Conservation (phyloP, 2,888 invertebrate species). For the Elgonia sp. region DNA sequence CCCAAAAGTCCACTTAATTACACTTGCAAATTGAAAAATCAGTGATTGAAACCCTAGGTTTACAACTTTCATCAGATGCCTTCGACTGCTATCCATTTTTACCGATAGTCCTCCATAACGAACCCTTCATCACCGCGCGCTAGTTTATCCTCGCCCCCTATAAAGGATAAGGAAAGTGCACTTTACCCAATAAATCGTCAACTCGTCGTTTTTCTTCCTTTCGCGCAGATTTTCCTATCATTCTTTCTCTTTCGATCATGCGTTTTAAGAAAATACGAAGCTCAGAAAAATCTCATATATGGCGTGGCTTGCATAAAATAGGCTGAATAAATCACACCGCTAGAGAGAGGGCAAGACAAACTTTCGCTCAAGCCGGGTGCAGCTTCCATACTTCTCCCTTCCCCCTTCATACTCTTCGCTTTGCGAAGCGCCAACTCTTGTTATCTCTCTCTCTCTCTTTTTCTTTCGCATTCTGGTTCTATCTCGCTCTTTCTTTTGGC, state of each 20-base stretch:
- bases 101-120: slow-evolving; percentile 63
- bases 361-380: slow-evolving; percentile 81
- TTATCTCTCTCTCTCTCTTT: slow-evolving; percentile 15
- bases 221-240: slow-evolving; percentile 74
- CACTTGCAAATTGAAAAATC: slow-evolving; percentile 60
- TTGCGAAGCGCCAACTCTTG: slow-evolving; percentile 68
- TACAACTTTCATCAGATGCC: slow-evolving; percentile 40
- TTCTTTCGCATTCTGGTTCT: slow-evolving; percentile 25
- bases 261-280: slow-evolving; percentile 83
- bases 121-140: slow-evolving; percentile 71
- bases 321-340: slow-evolving; percentile 84
- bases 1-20: slow-evolving; percentile 51
- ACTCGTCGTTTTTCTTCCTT: slow-evolving; percentile 71
- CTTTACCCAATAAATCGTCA: slow-evolving; percentile 73
- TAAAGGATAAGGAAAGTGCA: slow-evolving; percentile 70
- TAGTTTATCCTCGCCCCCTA: slow-evolving; percentile 67
- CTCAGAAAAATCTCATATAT: slow-evolving; percentile 84
- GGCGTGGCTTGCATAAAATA: slow-evolving; percentile 84
- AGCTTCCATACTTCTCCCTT: slow-evolving; percentile 73
- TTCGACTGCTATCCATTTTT: slow-evolving; percentile 56
- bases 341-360: slow-evolving; percentile 81
- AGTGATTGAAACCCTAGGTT: slow-evolving; percentile 56
- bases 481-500: slow-evolving; percentile 69
- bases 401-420: slow-evolving; percentile 36
- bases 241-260: slow-evolving; percentile 77